Base-by-base conservation (phyloP, 2,888 invertebrate genomes). In the Lepidochitona cinerea region DNA sequence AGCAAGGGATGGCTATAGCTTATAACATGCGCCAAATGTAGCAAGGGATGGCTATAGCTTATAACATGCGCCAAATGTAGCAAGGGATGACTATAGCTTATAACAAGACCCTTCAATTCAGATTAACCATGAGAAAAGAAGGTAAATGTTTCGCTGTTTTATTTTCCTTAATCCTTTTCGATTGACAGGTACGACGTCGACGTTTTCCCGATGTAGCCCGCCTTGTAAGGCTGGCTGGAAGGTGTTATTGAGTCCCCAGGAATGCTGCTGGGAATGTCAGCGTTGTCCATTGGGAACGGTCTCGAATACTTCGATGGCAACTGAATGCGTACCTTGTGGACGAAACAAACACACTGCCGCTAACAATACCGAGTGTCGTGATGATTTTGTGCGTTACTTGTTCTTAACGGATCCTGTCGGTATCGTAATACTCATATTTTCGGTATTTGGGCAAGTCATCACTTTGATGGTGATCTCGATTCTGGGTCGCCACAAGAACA, bases 221-320 rank as follows among this genome's bases (percentile, higher is more conserved):
- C 35, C 36, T 1, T 70, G 70, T 49, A 18, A 29, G 53, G 29
- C 70, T 1, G 70, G 70, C 35, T 52, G 29, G 18, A 23, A 52
- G 33, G 52, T 70, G 18, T 54, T 49, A 12, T 54, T 33, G 14
- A 49, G 49, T 23, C 70, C 70, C 0, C 32, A 29, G n/a, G 70
- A 70, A 53, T 70, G 70, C 53, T 70, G 70, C 70, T 70, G 70
- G 70, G 70, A 54, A 14, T 70, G 70, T 29, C 53, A 36, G 35
- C 41, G 5, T 32, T 70, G 70, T 29, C 33, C 53, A 12, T 1
- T 18, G 29, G 70, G 70, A 9, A 32, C 32, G 9, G 52, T 70
- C 18, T 70, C 70, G 5, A 70, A 70, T 32, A 7, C n/a, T 5
- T 29, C 70, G 6, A 37, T 49, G 70, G 26, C 4, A 5, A 32